Conservation (phyloP, 2,797 vertebrate genomes). For the Gallinago nigripennis region DNA sequence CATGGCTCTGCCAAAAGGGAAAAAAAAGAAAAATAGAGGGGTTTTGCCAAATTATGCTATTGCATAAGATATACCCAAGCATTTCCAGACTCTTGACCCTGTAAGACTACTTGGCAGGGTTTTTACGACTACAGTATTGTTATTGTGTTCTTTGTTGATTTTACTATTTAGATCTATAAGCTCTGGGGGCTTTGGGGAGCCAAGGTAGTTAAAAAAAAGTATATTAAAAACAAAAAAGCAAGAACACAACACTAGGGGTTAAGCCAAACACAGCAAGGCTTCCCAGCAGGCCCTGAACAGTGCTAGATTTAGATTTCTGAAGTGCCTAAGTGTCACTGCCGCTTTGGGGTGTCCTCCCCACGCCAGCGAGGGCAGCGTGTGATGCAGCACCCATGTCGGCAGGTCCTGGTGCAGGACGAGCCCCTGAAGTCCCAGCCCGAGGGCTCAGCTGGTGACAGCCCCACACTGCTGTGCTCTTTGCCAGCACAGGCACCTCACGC, state of each 20-base stretch:
- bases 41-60: constrained; percentile 18
- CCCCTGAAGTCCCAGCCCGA: neutral
- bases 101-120: neutral
- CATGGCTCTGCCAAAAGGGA: neutral
- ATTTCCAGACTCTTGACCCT: neutral
- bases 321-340: fast-evolving
- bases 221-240: neutral
- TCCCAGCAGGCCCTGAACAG: neutral
- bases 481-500: fast-evolving
- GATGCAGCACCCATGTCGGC: neutral
- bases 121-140: neutral
- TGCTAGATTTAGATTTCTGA: neutral
- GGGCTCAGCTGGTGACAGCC: neutral
- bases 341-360: neutral
- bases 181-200: neutral
- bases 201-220: neutral
- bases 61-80: neutral
- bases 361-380: fast-evolving
- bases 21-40: neutral
- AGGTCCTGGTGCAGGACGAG: neutral
- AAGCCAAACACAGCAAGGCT: neutral
- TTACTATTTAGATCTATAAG: neutral
- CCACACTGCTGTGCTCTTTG: fast-evolving
- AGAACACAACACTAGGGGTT: neutral
- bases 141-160: neutral